phyloP scores from a whole-genome alignment of 1,140 invertebrate species.

The Hycleus phaleratus region DNA sequence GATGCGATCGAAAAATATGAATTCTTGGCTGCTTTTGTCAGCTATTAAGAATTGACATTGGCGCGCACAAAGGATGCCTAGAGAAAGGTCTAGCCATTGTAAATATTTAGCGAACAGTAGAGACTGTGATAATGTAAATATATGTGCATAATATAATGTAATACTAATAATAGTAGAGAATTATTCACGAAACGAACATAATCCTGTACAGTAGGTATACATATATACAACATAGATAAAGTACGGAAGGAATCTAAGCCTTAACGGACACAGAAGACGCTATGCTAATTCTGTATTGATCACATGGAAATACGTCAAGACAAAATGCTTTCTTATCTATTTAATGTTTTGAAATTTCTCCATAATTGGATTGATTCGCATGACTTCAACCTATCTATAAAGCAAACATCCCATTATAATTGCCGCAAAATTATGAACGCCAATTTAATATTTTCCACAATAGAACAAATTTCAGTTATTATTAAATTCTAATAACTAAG shows the following conservation, averaged over 20 bases:
- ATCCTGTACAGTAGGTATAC: neutral
- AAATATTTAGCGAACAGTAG: conserved; percentile 13
- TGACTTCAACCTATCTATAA: neutral
- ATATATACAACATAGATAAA: conserved; percentile 5
- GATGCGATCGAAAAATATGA: too few species aligned
- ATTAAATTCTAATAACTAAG: too few species aligned
- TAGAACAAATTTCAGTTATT: too few species aligned
- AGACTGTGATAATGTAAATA: conserved; percentile 14
- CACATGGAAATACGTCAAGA: conserved; percentile 8
- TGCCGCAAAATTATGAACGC: too few species aligned
- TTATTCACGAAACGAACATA: conserved; percentile 9
- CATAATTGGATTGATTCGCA: conserved; percentile 13
- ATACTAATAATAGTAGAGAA: conserved; percentile 5
- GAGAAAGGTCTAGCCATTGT: neutral
- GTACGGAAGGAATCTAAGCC: conserved; percentile 5
- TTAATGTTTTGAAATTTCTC: neutral
- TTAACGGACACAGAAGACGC: conserved; percentile 7
- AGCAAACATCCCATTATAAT: too few species aligned
- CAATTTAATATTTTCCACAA: too few species aligned
- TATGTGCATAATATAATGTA: conserved; percentile 12
- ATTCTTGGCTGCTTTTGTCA: too few species aligned
- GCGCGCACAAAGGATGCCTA: too few species aligned
- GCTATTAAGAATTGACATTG: too few species aligned
- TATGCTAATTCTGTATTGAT: conserved; percentile 13
- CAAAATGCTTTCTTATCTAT: conserved; percentile 8